phyloP scores from a whole-genome alignment of 2,888 invertebrate species.

The Nomada fabriciana region DNA sequence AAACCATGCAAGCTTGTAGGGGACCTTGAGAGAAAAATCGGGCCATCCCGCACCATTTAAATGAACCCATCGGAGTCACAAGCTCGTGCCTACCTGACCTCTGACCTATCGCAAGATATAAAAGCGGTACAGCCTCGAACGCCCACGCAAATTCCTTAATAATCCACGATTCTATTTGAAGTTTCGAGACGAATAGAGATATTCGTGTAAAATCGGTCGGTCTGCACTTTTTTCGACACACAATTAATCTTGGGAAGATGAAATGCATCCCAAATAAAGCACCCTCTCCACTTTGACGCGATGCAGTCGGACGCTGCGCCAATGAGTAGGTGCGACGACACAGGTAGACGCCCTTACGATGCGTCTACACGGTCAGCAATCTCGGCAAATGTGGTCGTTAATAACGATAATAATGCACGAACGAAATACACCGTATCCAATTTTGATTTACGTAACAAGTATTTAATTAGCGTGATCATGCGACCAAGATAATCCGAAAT shows the following conservation, averaged over 20 bases:
- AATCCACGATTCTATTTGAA: conserved; percentile 30
- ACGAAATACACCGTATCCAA: neutral
- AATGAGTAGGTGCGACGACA: too few relatives aligned
- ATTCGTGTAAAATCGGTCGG: neutral
- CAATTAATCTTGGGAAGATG: too few relatives aligned
- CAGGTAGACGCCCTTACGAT: too few relatives aligned
- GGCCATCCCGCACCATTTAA: conserved; percentile 18
- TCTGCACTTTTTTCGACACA: too few relatives aligned
- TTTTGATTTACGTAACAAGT: neutral
- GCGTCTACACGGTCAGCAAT: too few relatives aligned
- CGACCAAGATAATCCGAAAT: neutral
- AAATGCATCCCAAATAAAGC: too few relatives aligned
- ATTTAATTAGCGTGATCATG: neutral
- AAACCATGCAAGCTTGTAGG: neutral
- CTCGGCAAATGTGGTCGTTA: too few relatives aligned
- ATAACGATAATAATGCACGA: neutral
- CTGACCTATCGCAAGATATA: conserved; percentile 42
- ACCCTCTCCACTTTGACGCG: too few relatives aligned
- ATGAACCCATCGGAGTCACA: conserved; percentile 1
- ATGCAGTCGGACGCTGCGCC: too few relatives aligned
- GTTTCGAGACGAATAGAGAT: neutral
- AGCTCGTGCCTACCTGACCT: conserved; percentile 34
- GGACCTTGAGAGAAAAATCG: conserved; percentile 32
- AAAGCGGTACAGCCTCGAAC: conserved; percentile 23
- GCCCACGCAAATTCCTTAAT: conserved; percentile 39